Evolutionary conservation across 2,888 invertebrate species (phyloP).

Genomic region (Caprella mutica): DNA sequence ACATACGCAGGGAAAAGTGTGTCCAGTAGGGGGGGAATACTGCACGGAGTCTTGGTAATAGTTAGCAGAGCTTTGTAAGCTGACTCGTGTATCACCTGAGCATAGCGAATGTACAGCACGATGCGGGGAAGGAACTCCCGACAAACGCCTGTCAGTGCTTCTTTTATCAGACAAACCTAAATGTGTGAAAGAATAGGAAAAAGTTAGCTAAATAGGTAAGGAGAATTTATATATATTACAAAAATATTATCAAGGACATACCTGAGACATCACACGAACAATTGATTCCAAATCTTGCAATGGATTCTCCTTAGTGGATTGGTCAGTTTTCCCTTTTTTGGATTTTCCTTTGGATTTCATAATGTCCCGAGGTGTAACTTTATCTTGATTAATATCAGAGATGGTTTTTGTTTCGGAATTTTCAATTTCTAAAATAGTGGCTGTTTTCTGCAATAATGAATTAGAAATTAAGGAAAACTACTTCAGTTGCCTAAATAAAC

Average conservation of each 20-base stretch:
- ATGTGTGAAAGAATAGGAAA: not conserved
- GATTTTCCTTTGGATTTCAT: no score
- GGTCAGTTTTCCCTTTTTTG: no score
- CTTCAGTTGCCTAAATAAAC: no score
- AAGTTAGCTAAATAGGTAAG: no score
- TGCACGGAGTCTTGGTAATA: slow-evolving; percentile 5
- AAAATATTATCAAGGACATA: not conserved
- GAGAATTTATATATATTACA: no score
- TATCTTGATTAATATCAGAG: not conserved
- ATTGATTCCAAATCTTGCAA: not conserved
- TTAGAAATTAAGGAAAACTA: not conserved
- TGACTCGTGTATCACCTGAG: not conserved
- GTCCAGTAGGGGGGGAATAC: not conserved
- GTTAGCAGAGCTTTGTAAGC: not conserved
- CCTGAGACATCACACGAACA: slow-evolving; percentile 1
- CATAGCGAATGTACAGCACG: not conserved
- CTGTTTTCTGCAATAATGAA: no score
- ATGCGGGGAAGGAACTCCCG: slow-evolving; percentile 6
- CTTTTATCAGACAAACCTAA: not conserved
- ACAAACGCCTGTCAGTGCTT: not conserved
- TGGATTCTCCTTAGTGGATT: no score
- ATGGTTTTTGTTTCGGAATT: not conserved
- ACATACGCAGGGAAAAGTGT: slow-evolving; percentile 9
- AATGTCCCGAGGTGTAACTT: not conserved
- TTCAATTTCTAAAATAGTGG: no score